Percentiles rank a stretch among this genome's conserved stretches.
These are phyloP conservation scores for Calameuta idolon DNA, from an alignment of 2,888 invertebrate species.

Conservation along the genomic window DNA sequence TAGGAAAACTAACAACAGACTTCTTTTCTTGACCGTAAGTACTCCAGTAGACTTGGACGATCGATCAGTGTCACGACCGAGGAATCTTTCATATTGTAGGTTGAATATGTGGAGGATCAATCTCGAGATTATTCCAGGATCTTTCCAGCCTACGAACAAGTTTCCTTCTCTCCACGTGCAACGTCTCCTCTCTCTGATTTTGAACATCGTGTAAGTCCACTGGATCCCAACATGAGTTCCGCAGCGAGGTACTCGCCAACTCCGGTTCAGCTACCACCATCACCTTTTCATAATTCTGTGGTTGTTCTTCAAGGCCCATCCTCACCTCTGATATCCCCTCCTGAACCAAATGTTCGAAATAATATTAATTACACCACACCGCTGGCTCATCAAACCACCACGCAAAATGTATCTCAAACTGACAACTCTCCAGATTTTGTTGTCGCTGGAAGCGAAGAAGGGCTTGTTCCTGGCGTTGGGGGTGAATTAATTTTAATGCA, in stretches of 20 bases:
- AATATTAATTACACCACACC: constrained; percentile 54
- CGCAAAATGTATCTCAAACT: constrained; percentile 44
- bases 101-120: constrained; percentile 62
- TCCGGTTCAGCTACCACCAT: constrained; percentile 60
- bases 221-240: constrained; percentile 70
- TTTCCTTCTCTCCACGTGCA: constrained; percentile 59
- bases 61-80: neutral
- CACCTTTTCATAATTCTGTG: constrained; percentile 61
- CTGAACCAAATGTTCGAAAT: constrained; percentile 48
- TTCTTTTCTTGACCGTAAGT: constrained; percentile 60
- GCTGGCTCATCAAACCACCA: constrained; percentile 44
- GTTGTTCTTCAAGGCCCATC: constrained; percentile 61
- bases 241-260: constrained; percentile 74
- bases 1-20: constrained; percentile 56
- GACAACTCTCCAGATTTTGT: constrained; percentile 56
- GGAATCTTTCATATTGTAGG: constrained; percentile 39
- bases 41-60: neutral
- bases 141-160: constrained; percentile 61
- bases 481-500: constrained; percentile 63
- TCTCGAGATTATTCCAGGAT: constrained; percentile 58
- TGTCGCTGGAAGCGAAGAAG: constrained; percentile 51
- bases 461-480: constrained; percentile 52
- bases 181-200: constrained; percentile 63
- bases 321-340: constrained; percentile 57
- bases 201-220: constrained; percentile 62